Conservation (phyloP, 2,797 vertebrate genomes). For the Fringilla coelebs region DNA sequence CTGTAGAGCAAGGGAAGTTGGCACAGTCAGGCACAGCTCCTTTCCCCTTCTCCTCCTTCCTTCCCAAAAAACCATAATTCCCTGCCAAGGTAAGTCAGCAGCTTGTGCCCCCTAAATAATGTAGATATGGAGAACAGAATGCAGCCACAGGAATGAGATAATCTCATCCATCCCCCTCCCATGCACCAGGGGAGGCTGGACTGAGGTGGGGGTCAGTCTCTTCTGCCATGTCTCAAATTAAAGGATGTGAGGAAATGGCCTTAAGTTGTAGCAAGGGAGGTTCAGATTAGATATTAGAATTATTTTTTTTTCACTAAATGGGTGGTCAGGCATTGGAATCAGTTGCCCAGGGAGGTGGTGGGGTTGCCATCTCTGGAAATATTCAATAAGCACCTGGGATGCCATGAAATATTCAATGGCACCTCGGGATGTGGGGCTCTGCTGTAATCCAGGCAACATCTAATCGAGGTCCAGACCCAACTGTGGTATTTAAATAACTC, state of each 20-base stretch:
- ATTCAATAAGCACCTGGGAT: not conserved
- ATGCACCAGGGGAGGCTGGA: not conserved
- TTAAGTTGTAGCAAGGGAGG: not conserved
- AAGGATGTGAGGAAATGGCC: not conserved
- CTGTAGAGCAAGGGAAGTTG: too few relatives aligned
- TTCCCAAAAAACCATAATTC: too few relatives aligned
- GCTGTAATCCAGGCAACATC: not conserved
- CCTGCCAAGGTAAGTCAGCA: too few relatives aligned
- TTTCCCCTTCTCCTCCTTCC: too few relatives aligned
- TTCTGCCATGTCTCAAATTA: not conserved
- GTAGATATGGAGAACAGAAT: too few relatives aligned
- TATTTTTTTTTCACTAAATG: rapidly evolving
- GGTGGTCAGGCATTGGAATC: not conserved
- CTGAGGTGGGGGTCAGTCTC: not conserved
- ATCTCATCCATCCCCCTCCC: not conserved
- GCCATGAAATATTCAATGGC: not conserved
- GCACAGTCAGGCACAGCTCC: too few relatives aligned
- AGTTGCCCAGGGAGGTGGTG: not conserved
- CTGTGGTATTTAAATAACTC: not conserved
- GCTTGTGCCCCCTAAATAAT: too few relatives aligned
- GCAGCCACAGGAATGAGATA: not conserved
- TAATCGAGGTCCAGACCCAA: not conserved
- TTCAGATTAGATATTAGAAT: not conserved
- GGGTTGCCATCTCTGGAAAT: not conserved
- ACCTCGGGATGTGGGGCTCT: not conserved